Evolutionary conservation across 1,140 invertebrate genomes (phyloP), one percentile per base, ranked within the genome.

Genomic region (Drosophila pectinifera): DNA sequence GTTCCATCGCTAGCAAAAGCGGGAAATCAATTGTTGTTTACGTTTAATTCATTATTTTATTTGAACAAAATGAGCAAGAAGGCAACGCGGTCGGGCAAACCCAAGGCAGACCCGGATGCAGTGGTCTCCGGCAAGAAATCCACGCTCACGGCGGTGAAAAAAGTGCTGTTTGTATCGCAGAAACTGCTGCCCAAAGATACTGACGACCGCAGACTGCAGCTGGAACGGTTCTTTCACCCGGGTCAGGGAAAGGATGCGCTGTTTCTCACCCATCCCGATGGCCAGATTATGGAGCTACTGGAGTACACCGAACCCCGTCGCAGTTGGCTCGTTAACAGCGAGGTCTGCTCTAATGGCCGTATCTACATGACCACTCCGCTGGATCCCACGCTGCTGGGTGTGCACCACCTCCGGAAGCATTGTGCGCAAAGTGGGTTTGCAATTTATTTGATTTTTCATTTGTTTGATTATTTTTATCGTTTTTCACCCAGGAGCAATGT

Each of bases 331-430:
- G 94, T 96, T 28, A 94, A 95, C 80, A 94, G 95, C 57, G 94
- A 94, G 80, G 95, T 96, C 0, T 96, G 95, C 91, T 96, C 95
- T 45, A 95, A 96, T 93, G 96, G 96, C 24, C 95, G 94, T 85
- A 93, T 96, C 78, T 94, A 95, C 62, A 92, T 96, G 39, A 95
- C 95, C 13, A 95, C 95, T 38, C 95, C 95, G 3, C 93, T 96
- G 41, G 95, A 97, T 93, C 94, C 95, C 31, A 93, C 96, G 57
- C 96, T 96, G 92, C 92, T 96, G 89, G 94, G 94, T 13, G 80
- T 95, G 53, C 94, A 94, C 51, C 93, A 94, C 85, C 80, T 95
- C 53, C 93, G 92, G 55, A 93, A 94, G 75, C 93, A 94, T 73
- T 95, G 94, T 76, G 36, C n/a, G 2, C 61, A 76, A 26, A 58